A percentile compares a stretch with the other conserved stretches of the same genome.
Evolutionary conservation across 2,113 vertebrate species (phyloP).

Genomic region (Felis catus): DNA sequence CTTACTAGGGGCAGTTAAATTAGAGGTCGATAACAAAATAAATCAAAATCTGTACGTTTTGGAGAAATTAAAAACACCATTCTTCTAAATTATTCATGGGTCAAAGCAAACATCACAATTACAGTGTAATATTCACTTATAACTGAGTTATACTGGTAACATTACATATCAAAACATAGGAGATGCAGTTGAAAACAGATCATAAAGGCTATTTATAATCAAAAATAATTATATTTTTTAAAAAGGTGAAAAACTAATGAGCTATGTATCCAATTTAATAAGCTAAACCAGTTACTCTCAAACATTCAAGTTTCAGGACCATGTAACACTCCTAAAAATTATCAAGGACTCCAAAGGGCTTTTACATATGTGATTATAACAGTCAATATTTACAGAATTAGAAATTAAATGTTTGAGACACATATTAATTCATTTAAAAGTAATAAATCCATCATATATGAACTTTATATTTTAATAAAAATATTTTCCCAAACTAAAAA

Average conservation of each 20-base stretch:
- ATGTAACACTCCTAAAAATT: slow-evolving; percentile 24
- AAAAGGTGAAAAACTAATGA: slow-evolving; percentile 39
- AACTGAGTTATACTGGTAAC: background rate
- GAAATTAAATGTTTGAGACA: background rate
- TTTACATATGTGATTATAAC: background rate
- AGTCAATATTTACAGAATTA: background rate
- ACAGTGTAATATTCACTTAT: background rate
- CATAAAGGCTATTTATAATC: background rate
- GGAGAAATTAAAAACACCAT: background rate
- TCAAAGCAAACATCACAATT: slow-evolving; percentile 18
- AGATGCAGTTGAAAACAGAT: background rate
- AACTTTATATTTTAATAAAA: slow-evolving; percentile 44
- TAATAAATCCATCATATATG: slow-evolving; percentile 16
- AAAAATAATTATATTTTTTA: background rate
- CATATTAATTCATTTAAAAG: slow-evolving; percentile 23
- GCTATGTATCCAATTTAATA: slow-evolving; percentile 34
- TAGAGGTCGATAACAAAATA: background rate
- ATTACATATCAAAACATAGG: background rate
- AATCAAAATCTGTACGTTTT: slow-evolving; percentile 39
- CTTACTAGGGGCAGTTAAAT: background rate
- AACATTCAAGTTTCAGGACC: background rate
- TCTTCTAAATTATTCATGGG: background rate
- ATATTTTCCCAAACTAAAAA: background rate
- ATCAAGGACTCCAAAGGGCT: background rate
- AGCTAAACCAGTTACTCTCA: background rate